Evolutionary conservation across 2,113 vertebrate genomes (phyloP).

Genomic region (Boleophthalmus pectinirostris): DNA sequence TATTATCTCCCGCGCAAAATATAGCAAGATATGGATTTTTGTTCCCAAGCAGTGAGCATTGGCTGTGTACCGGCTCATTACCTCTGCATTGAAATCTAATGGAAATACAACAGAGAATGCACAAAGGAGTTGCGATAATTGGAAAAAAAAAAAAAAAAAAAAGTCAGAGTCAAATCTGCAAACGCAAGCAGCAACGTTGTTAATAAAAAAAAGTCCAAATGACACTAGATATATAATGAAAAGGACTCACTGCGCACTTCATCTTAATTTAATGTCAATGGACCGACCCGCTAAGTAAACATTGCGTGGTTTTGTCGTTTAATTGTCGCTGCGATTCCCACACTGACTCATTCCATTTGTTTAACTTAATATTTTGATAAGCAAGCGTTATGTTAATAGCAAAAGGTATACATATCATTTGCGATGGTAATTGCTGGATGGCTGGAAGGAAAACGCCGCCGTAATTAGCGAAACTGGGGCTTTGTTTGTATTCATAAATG

Average conservation of each 20-base stretch:
- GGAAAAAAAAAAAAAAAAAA: no score
- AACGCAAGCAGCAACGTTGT: constrained; percentile 1
- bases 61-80: constrained; percentile 37
- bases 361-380: constrained; percentile 54
- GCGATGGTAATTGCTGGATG: neutral
- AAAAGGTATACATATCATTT: neutral
- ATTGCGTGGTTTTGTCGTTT: constrained; percentile 20
- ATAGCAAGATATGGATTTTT: constrained; percentile 15
- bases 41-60: constrained; percentile 17
- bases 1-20: neutral
- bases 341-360: constrained; percentile 24
- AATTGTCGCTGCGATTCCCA: constrained; percentile 44
- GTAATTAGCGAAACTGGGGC: constrained; percentile 2
- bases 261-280: constrained; percentile 30
- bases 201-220: constrained; percentile 22
- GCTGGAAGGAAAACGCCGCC: neutral
- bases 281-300: constrained; percentile 22
- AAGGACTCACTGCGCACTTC: constrained; percentile 17
- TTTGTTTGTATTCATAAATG: constrained; percentile 27
- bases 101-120: constrained; percentile 9
- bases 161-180: neutral
- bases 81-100: constrained; percentile 28
- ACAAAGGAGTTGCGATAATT: constrained; percentile 12
- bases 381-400: neutral
- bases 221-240: constrained; percentile 31